These are phyloP conservation scores for Ditylenchus dipsaci DNA, from an alignment of 1,140 invertebrate species.

Conservation along the genomic window DNA sequence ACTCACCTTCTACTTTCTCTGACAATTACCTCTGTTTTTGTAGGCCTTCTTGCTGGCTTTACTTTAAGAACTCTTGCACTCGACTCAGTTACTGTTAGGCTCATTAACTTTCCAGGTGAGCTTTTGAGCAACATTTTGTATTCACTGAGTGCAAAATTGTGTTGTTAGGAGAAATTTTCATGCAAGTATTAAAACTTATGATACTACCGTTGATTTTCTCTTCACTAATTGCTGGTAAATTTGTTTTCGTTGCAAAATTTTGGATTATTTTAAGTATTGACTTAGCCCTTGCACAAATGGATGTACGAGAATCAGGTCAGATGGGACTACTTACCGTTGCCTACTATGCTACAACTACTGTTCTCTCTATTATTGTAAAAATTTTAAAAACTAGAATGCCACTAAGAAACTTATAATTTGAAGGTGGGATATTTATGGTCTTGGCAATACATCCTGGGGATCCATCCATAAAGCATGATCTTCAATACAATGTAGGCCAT, in stretches of 20 bases:
- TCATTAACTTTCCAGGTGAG: constrained; percentile 53
- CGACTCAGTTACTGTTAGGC: constrained; percentile 39
- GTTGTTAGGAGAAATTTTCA: constrained; percentile 41
- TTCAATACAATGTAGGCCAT: constrained; percentile 5
- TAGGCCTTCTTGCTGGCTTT: constrained; percentile 50
- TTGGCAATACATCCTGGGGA: constrained; percentile 45
- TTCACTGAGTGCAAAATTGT: not conserved
- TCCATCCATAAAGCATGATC: constrained; percentile 42
- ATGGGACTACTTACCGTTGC: constrained; percentile 43
- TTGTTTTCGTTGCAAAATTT: not conserved
- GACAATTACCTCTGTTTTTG: constrained; percentile 49
- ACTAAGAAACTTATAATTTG: constrained; percentile 11
- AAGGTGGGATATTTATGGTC: constrained; percentile 44
- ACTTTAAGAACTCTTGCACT: constrained; percentile 39
- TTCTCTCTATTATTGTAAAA: constrained; percentile 40
- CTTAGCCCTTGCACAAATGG: constrained; percentile 47
- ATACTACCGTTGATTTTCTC: constrained; percentile 47
- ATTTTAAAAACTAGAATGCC: not conserved
- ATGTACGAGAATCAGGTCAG: constrained; percentile 40
- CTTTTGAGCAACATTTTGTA: constrained; percentile 18
- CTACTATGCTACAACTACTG: constrained; percentile 38
- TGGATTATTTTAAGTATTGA: constrained; percentile 28
- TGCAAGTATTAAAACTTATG: constrained; percentile 47
- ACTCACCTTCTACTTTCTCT: constrained; percentile 52
- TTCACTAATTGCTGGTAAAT: constrained; percentile 37